Evolutionary conservation across 2,113 vertebrate genomes (phyloP), one percentile per base, ranked within the genome.

Genomic region (Agelaius phoeniceus): DNA sequence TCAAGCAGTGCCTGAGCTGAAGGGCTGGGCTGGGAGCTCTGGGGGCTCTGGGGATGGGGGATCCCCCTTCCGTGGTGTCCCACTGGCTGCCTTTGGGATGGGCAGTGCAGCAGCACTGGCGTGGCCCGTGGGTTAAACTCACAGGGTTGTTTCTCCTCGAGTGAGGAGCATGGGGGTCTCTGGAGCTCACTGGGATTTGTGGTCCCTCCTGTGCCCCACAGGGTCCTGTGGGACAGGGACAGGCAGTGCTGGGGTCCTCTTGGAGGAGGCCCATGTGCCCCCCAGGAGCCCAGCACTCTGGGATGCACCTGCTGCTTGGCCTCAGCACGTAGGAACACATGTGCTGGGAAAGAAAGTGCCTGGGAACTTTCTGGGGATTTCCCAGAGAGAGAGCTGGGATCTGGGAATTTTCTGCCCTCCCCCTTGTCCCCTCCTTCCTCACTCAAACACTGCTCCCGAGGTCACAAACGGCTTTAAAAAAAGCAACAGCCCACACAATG

Each of bases 401-500:
- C 81, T 91, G 87, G 81, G 92, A 96, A 89, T 84, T 84, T 84
- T 93, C 75, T 93, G 27, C 27, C 19, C 14, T 37, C 13, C 31
- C 18, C 3, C 35, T 48, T 26, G 33, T 37, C 30, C 27, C 30
- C 77, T 57, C 71, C 58, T 59, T 73, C 62, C 62, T 89, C 74
- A 14, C 73, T 86, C 10, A 7, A 46, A 18, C 31, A 1, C 65
- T 35, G 7, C 15, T 87, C 88, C 67, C 1, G 1, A 79, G 95
- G 90, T 92, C 95, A 96, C 58, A 51, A 82, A 17, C 1, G 0
- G 15, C 24, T 72, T 90, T 82, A 69, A 89, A 96, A 89, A 93
- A 91, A 95, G 66, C 92, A 84, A 11, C 84, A 59, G 52, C 92
- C 84, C 87, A 82, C 90, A 96, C 93, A 95, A 59, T 75, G 87